A percentile compares a stretch with the other conserved stretches of the same genome.
These are phyloP conservation scores for Palythoa grandiflora DNA, from an alignment of 92 coral and sea anemone species.

Conservation along the genomic window DNA sequence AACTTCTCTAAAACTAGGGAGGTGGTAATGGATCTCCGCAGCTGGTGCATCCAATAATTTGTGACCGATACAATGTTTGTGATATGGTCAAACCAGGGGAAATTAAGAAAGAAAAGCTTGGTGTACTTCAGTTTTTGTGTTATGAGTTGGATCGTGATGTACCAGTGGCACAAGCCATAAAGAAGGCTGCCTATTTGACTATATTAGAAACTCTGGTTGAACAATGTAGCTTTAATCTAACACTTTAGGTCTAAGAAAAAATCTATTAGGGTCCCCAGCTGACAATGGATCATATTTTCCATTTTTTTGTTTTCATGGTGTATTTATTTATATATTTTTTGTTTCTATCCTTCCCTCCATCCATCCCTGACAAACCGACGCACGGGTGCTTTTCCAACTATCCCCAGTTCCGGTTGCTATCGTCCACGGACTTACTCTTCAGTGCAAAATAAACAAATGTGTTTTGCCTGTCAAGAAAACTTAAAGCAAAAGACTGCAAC, in stretches of 20 bases:
- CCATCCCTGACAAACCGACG: no score
- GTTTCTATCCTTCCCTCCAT: no score
- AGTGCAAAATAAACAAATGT: no score
- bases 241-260: background rate
- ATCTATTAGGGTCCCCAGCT: background rate
- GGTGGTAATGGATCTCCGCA: slow-evolving; percentile 41
- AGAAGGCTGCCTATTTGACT: slow-evolving; percentile 8
- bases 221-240: background rate
- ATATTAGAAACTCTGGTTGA: background rate
- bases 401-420: no score
- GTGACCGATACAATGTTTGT: background rate
- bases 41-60: slow-evolving; percentile 26
- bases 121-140: background rate
- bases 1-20: slow-evolving; percentile 39
- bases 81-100: background rate
- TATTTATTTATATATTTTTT: no score
- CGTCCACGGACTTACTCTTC: no score
- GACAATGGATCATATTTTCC: background rate
- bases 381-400: no score
- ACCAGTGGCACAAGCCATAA: no score
- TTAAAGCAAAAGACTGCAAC: no score
- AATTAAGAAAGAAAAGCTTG: background rate
- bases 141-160: no score
- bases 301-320: no score
- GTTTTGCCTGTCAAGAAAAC: no score